Base-by-base conservation (phyloP, 1,140 invertebrate species). In the Gonatopus flavifemur region DNA sequence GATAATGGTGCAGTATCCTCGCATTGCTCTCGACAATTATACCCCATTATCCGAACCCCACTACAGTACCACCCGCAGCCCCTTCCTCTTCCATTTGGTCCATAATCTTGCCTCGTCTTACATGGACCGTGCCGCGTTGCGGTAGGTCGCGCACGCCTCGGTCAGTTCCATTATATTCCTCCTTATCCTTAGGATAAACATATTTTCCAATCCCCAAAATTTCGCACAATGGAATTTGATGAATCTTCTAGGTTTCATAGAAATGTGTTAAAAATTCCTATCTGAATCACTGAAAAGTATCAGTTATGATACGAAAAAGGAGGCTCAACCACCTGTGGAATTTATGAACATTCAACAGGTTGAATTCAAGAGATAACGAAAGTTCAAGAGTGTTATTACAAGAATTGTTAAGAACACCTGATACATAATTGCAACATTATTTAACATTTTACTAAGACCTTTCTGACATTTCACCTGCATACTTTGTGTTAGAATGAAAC, bases 11-110 rank as follows among this genome's bases (percentile, higher is more conserved):
- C 67, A 72, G 70, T 70, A 72, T 74, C 72, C 71, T 74, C 74
- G 76, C 76, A 78, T 78, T 76, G 66, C 74, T 78, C 44, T 61
- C 64, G 70, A 77, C 74, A 78, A 78, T 77, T 78, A 78, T 76
- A 75, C 74, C 71, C 76, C 72, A 78, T 77, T 78, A 78, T 33
- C 54, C 45, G n/a, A n/a, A n/a, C n/a, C n/a, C 54, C 59, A 51
- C 64, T n/a, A n/a, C n/a, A n/a, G n/a, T n/a, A n/a, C n/a, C n/a
- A n/a, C 64, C 62, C 64, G 54, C 54, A 52, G 52, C 45, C 52
- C 57, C 51, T 55, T 62, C 62, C 65, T 66, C 59, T 56, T 49
- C 57, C 51, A 41, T 59, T 62, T 63, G 57, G 57, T 42, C 55
- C 55, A 52, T 32, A 46, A 46, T 54, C 40, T 33, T 51, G 43